These are phyloP conservation scores for Crypturellus tataupa DNA, from an alignment of 2,797 vertebrate species.

Conservation along the genomic window DNA sequence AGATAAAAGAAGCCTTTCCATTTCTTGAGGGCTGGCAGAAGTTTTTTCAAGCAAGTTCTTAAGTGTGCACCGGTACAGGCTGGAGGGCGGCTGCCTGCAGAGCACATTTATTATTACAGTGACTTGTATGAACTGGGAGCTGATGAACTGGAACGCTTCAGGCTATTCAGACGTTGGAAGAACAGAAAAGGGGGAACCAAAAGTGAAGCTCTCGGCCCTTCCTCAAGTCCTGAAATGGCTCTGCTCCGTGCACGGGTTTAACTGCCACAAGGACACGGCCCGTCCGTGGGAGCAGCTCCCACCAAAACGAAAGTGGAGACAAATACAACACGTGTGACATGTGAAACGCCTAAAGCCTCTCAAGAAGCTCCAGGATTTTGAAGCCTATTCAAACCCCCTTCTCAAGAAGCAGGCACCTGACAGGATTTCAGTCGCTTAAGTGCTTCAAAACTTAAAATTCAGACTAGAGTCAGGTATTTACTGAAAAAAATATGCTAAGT, in stretches of 20 bases:
- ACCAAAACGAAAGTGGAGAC: neutral
- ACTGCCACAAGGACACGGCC: neutral
- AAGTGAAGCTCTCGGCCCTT: neutral
- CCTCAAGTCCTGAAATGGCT: neutral
- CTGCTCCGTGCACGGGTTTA: neutral
- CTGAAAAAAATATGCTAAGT: neutral
- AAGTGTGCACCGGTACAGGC: neutral
- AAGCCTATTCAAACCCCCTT: neutral
- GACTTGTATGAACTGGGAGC: neutral
- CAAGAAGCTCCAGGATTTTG: neutral
- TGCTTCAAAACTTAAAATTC: neutral
- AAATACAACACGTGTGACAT: neutral
- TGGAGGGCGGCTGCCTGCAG: no score
- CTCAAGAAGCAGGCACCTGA: neutral
- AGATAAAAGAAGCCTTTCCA: neutral
- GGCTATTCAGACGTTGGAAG: neutral
- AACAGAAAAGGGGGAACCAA: neutral
- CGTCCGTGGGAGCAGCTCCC: neutral
- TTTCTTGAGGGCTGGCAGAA: neutral
- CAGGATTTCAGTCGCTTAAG: neutral
- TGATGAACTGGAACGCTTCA: neutral
- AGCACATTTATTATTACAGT: neutral
- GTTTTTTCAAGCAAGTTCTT: neutral
- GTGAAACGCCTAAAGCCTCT: neutral
- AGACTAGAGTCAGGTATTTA: neutral